Percentiles rank a stretch among this genome's conserved stretches.
These are phyloP conservation scores for Lamprotornis superbus DNA, from an alignment of 2,113 vertebrate genomes.

Conservation along the genomic window DNA sequence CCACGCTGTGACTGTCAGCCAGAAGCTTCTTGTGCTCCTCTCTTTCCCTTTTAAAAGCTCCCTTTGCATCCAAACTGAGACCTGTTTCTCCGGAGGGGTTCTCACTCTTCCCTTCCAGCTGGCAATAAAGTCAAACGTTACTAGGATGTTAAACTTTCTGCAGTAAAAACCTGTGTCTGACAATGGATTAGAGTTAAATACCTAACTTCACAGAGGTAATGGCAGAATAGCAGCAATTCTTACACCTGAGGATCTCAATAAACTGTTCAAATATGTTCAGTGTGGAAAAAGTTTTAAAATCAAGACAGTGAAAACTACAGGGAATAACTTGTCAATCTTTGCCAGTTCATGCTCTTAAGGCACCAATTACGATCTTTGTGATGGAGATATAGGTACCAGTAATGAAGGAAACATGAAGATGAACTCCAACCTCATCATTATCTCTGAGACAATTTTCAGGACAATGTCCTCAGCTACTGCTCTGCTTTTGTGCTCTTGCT, in stretches of 20 bases:
- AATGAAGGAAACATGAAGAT: background rate
- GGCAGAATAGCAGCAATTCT: background rate
- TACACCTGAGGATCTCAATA: background rate
- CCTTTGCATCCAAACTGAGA: constrained; percentile 57
- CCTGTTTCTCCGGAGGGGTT: constrained; percentile 56
- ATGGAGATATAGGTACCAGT: background rate
- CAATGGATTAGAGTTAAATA: background rate
- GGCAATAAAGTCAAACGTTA: constrained; percentile 18
- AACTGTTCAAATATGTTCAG: background rate
- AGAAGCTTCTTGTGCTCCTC: constrained; percentile 88
- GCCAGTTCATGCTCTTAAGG: background rate
- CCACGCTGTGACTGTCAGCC: constrained; percentile 84
- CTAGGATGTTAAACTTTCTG: background rate
- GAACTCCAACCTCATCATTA: background rate
- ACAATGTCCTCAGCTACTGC: background rate
- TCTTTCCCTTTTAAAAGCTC: constrained; percentile 76
- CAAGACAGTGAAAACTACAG: background rate
- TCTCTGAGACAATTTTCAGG: background rate
- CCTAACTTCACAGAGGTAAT: background rate
- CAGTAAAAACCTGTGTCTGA: background rate
- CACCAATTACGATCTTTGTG: background rate
- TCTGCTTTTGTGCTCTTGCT: background rate
- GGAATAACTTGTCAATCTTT: background rate
- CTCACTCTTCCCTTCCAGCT: constrained; percentile 75
- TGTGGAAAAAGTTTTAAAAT: background rate